Base-by-base conservation (phyloP, 2,888 invertebrate species). In the Tipula unca region DNA sequence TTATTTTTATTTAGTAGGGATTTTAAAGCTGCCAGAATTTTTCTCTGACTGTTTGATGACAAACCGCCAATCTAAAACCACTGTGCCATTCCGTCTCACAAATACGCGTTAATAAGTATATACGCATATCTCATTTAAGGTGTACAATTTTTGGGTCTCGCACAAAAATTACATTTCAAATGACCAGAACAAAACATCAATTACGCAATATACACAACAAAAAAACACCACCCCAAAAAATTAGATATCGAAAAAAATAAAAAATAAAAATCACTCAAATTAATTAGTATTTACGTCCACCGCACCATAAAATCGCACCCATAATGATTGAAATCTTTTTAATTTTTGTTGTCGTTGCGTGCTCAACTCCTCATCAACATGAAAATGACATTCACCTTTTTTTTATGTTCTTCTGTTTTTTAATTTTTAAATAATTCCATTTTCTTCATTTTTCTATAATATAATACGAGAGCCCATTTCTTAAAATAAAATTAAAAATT, bases 311-410 rank as follows among this genome's bases (percentile, higher is more conserved):
- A 69, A 69, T 69, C 20, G 69, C 69, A 20, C 69, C 69, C 25
- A 54, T 54, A 54, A 54, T 54, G 48, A 54, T 17, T 17, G 17
- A 48, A 69, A 25, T 69, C 69, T 69, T 69, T 69, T 17, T 8
- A 69, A 69, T 25, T 69, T 20, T 25, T 25, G 69, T 69, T 69
- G 69, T 69, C n/a, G 69, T 25, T 69, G 25, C 10, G 25, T 69
- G 0, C 13, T 25, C 25, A 69, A 69, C 69, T 25, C 69, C 69
- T 25, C 69, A 69, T 69, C 69, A 69, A 69, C 69, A 69, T 69
- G 69, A 69, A 69, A 69, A 69, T 69, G 69, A 69, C 69, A 69
- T 69, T 69, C 69, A 69, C 69, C 69, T 69, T 69, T 69, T 25
- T 69, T 69, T 8, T 20, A 14, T 54, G 25, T 48, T 54, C 6